These are phyloP conservation scores for Varanus salvator DNA, from an alignment of 2,113 vertebrate genomes.

Conservation along the genomic window DNA sequence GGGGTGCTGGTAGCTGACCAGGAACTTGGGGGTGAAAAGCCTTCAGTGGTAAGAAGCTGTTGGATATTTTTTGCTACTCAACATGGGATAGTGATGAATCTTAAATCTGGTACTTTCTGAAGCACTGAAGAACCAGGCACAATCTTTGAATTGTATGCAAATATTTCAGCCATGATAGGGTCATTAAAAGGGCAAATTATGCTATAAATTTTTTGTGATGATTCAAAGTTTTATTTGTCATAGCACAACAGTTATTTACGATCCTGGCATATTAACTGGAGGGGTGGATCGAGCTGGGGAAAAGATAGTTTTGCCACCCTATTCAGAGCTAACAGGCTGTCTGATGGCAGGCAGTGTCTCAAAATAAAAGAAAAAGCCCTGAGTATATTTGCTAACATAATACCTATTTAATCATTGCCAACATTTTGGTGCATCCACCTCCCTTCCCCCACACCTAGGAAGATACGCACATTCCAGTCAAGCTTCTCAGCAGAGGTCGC, in stretches of 20 bases:
- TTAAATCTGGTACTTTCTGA: background rate
- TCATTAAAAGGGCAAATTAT: constrained; percentile 51
- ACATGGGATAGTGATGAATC: constrained; percentile 3
- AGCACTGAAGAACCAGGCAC: background rate
- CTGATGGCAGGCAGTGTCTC: background rate
- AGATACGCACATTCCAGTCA: constrained; percentile 63
- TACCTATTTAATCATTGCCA: constrained; percentile 38
- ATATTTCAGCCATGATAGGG: background rate
- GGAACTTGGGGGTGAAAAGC: constrained; percentile 14
- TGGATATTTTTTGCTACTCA: constrained; percentile 22
- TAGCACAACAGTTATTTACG: background rate
- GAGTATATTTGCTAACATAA: constrained; percentile 37
- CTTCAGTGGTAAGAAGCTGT: constrained; percentile 15
- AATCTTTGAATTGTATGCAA: background rate
- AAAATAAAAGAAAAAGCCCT: constrained; percentile 47
- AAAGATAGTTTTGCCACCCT: background rate
- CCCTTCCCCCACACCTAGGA: constrained; percentile 46
- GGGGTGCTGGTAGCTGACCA: constrained; percentile 50
- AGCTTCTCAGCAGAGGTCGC: constrained; percentile 56
- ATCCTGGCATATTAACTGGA: background rate
- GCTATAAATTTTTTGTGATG: constrained; percentile 7
- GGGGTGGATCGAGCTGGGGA: accelerated
- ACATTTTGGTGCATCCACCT: constrained; percentile 58
- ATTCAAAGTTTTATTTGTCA: constrained; percentile 6
- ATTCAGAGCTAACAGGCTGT: background rate